Base-by-base conservation (phyloP, 2,888 invertebrate genomes). In the Drosophila paramelanica region DNA sequence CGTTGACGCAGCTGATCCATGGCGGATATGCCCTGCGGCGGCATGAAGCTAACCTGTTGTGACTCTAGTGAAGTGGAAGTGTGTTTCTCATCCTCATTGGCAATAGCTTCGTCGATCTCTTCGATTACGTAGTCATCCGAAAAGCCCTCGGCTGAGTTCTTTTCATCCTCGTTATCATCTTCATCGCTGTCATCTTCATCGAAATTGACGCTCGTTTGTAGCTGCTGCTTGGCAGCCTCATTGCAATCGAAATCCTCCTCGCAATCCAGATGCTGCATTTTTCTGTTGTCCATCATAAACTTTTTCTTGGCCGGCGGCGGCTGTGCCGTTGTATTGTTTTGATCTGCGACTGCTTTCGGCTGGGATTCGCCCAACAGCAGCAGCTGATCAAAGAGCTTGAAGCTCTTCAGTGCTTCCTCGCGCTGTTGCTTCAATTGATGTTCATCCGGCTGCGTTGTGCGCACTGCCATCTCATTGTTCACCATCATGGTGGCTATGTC, bases 401-500 rank as follows among this genome's bases (percentile, higher is more conserved):
- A 81, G 25, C 33, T 64, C 1, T 67, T 41, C 5, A 85, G 10
- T 5, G 23, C 5, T 6, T 14, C 4, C 7, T 17, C 38, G 7
- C 11, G 25, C 10, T 23, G 10, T 20, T 14, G 1, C 1, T 11
- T 23, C 8, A 13, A 0, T 25, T 17, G 4, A 3, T 45, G 42
- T 3, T 27, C 39, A 3, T 8, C 20, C 0, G 17, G 31, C 2
- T 14, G 6, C 6, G 7, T 7, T 3, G 10, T 1, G 27, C 47
- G 61, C 5, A 64, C 31, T 7, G 79, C 87, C 41, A 81, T 70
- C 3, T 67, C 67, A 42, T 77, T 67, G 1, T 62, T 31, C n/a
- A 90, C 61, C 41, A 92, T 80, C 60, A 82, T 72, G 0, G 68
- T 69, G n/a, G 84, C 86, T 1, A 91, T 52, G 61, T 91, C 90